Conservation (phyloP, 2,113 vertebrate species). For the Antennarius striatus region DNA sequence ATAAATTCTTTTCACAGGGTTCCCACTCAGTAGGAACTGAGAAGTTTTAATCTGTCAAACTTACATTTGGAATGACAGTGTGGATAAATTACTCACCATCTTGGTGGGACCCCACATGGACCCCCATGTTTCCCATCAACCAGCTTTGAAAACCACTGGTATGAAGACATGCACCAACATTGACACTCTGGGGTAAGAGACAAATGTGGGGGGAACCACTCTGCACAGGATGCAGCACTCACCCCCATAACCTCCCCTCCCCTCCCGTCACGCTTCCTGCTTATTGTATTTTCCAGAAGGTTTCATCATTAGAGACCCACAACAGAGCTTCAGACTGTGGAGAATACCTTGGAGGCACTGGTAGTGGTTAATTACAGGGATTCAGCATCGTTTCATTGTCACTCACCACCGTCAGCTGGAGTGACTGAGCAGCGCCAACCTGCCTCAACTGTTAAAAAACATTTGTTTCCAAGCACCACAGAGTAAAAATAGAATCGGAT, state of each 20-base stretch:
- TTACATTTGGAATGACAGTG: no score
- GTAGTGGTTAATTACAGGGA: slow-evolving; percentile 52
- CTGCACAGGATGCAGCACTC: slow-evolving; percentile 45
- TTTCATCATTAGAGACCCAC: slow-evolving; percentile 30
- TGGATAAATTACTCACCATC: no score
- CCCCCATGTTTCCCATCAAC: no score
- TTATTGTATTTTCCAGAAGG: slow-evolving; percentile 40
- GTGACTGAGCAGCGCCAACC: slow-evolving; percentile 46
- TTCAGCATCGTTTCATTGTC: slow-evolving; percentile 50
- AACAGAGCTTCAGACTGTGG: slow-evolving; percentile 18
- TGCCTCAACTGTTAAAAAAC: slow-evolving; percentile 35
- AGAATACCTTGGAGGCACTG: slow-evolving; percentile 50
- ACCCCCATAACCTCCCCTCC: slow-evolving; percentile 40
- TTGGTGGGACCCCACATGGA: no score
- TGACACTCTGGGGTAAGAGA: slow-evolving; percentile 33
- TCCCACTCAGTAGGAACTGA: no score
- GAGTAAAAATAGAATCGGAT: neutral
- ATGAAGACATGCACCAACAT: slow-evolving; percentile 30
- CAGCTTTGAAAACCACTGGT: neutral
- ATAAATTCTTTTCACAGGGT: no score
- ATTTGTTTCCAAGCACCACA: slow-evolving; percentile 15
- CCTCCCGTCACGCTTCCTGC: slow-evolving; percentile 31
- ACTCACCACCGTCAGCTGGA: slow-evolving; percentile 44
- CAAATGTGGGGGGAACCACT: slow-evolving; percentile 30
- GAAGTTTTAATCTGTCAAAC: no score